These are phyloP conservation scores for Oscheius myriophilus DNA, from an alignment of 2,888 invertebrate species.

Conservation along the genomic window DNA sequence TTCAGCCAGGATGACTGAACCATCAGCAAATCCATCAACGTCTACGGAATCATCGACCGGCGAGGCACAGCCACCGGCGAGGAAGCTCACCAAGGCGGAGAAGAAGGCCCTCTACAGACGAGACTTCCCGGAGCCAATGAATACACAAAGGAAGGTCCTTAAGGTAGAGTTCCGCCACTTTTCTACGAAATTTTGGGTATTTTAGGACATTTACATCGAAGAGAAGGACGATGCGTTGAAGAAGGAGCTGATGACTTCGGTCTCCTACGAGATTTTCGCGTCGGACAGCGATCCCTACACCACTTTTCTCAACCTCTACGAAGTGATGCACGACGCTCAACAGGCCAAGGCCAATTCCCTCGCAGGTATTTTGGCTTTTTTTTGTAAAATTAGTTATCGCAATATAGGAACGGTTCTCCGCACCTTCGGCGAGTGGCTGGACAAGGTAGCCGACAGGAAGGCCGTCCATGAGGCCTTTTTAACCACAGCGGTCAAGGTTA, in stretches of 20 bases:
- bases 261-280: conserved; percentile 13
- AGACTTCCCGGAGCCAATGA: conserved; percentile 36
- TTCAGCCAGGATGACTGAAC: too few species aligned
- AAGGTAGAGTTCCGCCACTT: conserved; percentile 13
- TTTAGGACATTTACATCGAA: conserved; percentile 30
- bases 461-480: conserved; percentile 3
- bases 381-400: background rate
- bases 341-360: conserved; percentile 7
- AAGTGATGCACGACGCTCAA: conserved; percentile 7
- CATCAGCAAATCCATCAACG: too few species aligned
- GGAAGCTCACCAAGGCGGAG: conserved; percentile 36
- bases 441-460: conserved; percentile 3
- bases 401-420: conserved; percentile 14
- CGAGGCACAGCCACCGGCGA: conserved; percentile 1
- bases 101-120: conserved; percentile 33
- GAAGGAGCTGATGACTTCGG: conserved; percentile 6
- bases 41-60: background rate
- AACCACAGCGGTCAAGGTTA: conserved; percentile 12
- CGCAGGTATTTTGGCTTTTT: conserved; percentile 4
- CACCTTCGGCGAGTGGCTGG: conserved; percentile 12
- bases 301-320: conserved; percentile 19
- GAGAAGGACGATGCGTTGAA: conserved; percentile 15
- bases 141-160: conserved; percentile 33
- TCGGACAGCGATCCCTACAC: conserved; percentile 18
- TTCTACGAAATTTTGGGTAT: background rate